Base-by-base conservation (phyloP, 2,888 invertebrate genomes). In the Mesopsocus fuscifrons region DNA sequence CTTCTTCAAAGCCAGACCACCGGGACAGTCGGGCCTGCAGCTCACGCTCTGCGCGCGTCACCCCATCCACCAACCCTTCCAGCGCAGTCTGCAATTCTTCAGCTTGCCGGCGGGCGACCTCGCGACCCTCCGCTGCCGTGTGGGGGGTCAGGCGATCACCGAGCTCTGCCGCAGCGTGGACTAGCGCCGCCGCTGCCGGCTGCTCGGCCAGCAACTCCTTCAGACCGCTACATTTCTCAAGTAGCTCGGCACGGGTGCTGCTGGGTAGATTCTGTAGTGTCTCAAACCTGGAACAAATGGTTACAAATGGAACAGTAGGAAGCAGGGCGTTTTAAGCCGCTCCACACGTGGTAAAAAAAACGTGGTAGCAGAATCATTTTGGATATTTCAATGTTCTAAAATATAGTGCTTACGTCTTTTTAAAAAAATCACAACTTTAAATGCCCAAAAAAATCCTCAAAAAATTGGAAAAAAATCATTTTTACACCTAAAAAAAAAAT, bases 1-100 rank as follows among this genome's bases (percentile, higher is more conserved):
- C 77, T 53, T 91, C 88, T 59, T 91, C 88, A 56, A 89, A 91
- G 3, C 83, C 84, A 15, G 79, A 80, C 91, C 89, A 92, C 52
- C 82, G 75, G 40, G 75, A 75, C 44, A 89, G 69, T 61, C 83
- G 85, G 0, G 77, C 74, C 59, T 88, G 84, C 18, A 92, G 67
- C 52, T 83, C 78, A 44, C 84, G 71, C 50, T 85, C 81, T 1
- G 77, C 71, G 46, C 72, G 75, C n/a, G 73, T 71, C 30, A 87
- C 73, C 47, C 72, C 75, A 52, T 89, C 89, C 52, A 77, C 88
- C 1, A 89, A 61, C 35, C 72, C 68, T 51, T 91, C 89, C 47
- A 89, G 70, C 1, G 80, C 74, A 56, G 80, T 76, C 54, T 87
- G 84, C 22, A 89, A 68, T 52, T 88, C 84, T 55, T 85, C 76